Evolutionary conservation across 2,113 vertebrate genomes (phyloP), one percentile per base, ranked within the genome.

Genomic region (Nesogale talazaci): DNA sequence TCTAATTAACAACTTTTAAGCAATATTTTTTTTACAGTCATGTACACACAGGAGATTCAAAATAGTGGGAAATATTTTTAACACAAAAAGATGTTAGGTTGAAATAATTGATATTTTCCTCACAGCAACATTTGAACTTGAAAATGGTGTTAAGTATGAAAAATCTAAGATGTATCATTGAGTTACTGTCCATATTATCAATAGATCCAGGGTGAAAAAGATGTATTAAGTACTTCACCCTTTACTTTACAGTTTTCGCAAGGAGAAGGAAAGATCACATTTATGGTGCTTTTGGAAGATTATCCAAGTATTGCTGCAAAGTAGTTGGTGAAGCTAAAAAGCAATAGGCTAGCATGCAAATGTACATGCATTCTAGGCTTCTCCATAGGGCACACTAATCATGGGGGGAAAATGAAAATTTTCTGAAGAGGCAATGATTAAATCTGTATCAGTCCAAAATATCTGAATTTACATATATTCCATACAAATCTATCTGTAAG

Each of bases 71-170:
- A 57, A n/a, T n/a, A 77, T 29, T 84, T 80, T 86, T 76, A 65
- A 89, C n/a, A 86, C 40, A 84, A 80, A 75, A 93, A 84, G 25
- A n/a, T 82, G 27, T 22, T 52, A 52, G 46, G 46, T 52, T 52
- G 46, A 52, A 52, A 12, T 52, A 52, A 52, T 74, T 27, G 74
- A 90, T 65, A 72, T 86, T 90, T 82, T 87, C 76, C 61, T 90
- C 84, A 84, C 11, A 90, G 29, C 90, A 95, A 93, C 89, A 88
- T 36, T 42, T 88, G 57, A 83, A 16, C 12, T 77, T 77, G 11
- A 67, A 90, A 67, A 9, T 80, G 11, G 17, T 52, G 14, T 19
- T 82, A 93, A 59, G 36, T 74, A 82, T 6, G 0, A 65, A 96
- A 93, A 61, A 15, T 91, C 83, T 19, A 38, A 67, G 83, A 52